phyloP scores from a whole-genome alignment of 2,113 vertebrate genomes.

The Pyrgilauda ruficollis region DNA sequence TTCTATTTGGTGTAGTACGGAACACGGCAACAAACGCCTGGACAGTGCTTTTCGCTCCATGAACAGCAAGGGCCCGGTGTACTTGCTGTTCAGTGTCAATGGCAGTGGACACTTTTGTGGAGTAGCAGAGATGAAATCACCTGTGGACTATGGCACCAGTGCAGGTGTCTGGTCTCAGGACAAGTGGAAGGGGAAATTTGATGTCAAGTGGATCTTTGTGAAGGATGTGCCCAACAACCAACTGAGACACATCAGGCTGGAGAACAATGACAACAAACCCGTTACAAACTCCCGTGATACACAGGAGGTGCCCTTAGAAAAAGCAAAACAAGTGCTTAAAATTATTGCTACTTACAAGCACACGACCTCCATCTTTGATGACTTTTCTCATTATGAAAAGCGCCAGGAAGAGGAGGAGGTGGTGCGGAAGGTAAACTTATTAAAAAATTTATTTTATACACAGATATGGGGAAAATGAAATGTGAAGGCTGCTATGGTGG shows the following conservation, averaged over 20 bases:
- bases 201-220: constrained; percentile 98
- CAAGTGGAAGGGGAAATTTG: constrained; percentile 99
- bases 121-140: constrained; percentile 96
- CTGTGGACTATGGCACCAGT: constrained; percentile 97
- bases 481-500: constrained; percentile 42
- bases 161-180: constrained; percentile 99
- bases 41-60: constrained; percentile 90
- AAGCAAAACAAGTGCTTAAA: constrained; percentile 96
- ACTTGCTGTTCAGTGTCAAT: constrained; percentile 96
- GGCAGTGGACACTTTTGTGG: constrained; percentile 98
- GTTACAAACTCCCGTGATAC: constrained; percentile 99
- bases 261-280: constrained; percentile 99
- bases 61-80: constrained; percentile 89
- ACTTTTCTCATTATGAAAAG: constrained; percentile 97
- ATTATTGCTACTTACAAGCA: constrained; percentile 97
- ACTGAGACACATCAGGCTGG: constrained; percentile 95
- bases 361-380: constrained; percentile 98
- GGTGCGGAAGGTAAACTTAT: constrained; percentile 87
- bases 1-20: constrained; percentile 98
- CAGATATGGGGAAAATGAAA: constrained; percentile 58
- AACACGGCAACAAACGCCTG: constrained; percentile 94
- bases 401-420: constrained; percentile 95
- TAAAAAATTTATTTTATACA: constrained; percentile 61
- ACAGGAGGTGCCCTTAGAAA: constrained; percentile 97
- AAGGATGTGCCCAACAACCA: constrained; percentile 98